Conservation (phyloP, 2,113 vertebrate species). For the Passer domesticus region DNA sequence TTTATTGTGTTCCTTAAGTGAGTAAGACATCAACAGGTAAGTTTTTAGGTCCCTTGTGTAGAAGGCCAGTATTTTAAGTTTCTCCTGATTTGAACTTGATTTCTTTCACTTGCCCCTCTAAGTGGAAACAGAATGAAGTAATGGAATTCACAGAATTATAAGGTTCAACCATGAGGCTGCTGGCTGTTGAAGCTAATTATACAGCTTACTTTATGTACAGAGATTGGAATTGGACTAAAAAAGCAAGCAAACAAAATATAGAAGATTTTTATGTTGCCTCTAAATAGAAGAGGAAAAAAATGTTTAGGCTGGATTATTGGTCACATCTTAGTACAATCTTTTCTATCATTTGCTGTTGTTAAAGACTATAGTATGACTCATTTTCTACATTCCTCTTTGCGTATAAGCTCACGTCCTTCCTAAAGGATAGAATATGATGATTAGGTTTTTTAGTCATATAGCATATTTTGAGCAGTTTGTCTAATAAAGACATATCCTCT, state of each 20-base stretch:
- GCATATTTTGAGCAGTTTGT: background rate
- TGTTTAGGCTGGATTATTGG: background rate
- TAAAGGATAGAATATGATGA: background rate
- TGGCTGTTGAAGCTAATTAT: background rate
- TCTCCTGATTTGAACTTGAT: background rate
- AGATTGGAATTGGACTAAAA: background rate
- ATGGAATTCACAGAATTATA: no score
- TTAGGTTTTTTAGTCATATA: background rate
- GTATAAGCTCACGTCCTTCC: background rate
- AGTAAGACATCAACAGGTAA: background rate
- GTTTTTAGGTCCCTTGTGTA: background rate
- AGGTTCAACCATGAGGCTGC: background rate
- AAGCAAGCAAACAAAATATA: background rate
- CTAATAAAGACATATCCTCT: slow-evolving; percentile 19
- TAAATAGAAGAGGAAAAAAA: background rate
- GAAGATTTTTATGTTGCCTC: background rate
- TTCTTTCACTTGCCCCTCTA: background rate
- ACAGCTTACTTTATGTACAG: background rate
- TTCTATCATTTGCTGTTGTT: background rate
- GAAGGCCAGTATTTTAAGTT: background rate
- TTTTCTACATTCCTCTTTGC: background rate
- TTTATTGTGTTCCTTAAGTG: background rate
- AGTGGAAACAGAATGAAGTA: background rate
- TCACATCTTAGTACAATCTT: background rate
- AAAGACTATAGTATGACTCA: background rate